phyloP scores from a whole-genome alignment of 2,888 invertebrate species.

The Athalia cordata region DNA sequence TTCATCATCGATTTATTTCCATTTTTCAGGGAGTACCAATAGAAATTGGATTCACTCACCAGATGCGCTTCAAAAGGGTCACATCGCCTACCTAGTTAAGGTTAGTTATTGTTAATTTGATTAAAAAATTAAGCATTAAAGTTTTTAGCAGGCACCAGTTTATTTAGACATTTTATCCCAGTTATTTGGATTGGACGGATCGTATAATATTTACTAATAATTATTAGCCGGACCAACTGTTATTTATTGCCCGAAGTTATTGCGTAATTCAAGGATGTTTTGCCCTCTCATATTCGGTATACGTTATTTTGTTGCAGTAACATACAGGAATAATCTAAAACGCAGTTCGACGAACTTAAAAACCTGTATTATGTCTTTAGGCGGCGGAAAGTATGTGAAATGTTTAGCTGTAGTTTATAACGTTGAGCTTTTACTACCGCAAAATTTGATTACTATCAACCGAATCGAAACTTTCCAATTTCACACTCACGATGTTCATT shows the following conservation, averaged over 20 bases:
- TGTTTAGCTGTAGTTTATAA: conserved; percentile 12
- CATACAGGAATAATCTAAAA: conserved; percentile 7
- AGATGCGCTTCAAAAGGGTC: conserved; percentile 94
- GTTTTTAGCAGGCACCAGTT: not conserved
- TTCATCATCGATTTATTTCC: conserved; percentile 33
- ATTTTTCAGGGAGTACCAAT: conserved; percentile 71
- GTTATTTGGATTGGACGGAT: not conserved
- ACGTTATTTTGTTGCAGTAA: not conserved
- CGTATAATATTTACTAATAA: too few relatives aligned
- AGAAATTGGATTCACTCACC: conserved; percentile 95
- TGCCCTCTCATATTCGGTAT: too few relatives aligned
- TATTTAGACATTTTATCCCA: not conserved
- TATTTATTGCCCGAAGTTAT: too few relatives aligned
- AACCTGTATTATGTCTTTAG: conserved; percentile 1
- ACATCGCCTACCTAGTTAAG: conserved; percentile 98
- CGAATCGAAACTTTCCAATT: conserved; percentile 20
- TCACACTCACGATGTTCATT: conserved; percentile 15
- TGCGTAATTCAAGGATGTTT: too few relatives aligned
- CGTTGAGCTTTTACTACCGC: conserved; percentile 23
- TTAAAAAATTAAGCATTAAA: too few relatives aligned
- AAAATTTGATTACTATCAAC: not conserved
- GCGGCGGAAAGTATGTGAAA: not conserved
- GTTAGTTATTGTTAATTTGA: conserved; percentile 76
- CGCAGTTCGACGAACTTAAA: conserved; percentile 32
- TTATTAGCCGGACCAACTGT: too few relatives aligned